Base-by-base conservation (phyloP, 2,888 invertebrate genomes). In the Gastracanthus pulcherrimus region DNA sequence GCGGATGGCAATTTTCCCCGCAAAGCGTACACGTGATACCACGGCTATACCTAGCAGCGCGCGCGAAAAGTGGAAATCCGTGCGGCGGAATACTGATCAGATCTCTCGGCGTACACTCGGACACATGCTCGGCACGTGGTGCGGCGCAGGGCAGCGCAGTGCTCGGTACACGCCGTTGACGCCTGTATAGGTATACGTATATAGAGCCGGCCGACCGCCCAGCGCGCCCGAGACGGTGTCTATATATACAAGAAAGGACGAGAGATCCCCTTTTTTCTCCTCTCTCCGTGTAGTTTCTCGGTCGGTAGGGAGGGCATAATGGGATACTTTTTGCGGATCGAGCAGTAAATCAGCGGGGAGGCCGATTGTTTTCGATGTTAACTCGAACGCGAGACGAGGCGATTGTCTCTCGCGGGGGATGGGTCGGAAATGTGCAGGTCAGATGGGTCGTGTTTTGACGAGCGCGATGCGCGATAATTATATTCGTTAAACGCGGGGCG, bases 191-290 rank as follows among this genome's bases (percentile, higher is more conserved):
- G n/a, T n/a, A n/a, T n/a, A n/a, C n/a, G n/a, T n/a, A n/a, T n/a
- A n/a, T n/a, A n/a, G n/a, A n/a, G n/a, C n/a, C n/a, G n/a, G n/a
- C 41, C 16, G 75, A 80, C 76, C 80, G 80, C 80, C 75, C 80
- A 62, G 69, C 2, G 60, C 16, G 77, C n/a, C n/a, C 34, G 16
- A 16, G 31, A 36, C 62, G 13, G 64, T 11, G 31, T 60, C 6
- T 64, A 19, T 31, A 19, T n/a, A n/a, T n/a, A n/a, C n/a, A n/a
- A n/a, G n/a, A n/a, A n/a, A n/a, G n/a, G n/a, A n/a, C n/a, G n/a
- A n/a, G 19, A 34, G 36, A 70, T 34, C 48, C 48, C 60, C 36
- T 70, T 70, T 51, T 69, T 78, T 67, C 16, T 55, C 2, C 6
- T 62, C 19, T 45, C 41, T 19, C 9, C n/a, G n/a, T n/a, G n/a